Evolutionary conservation across 2,888 invertebrate genomes (phyloP).

Genomic region (Phalangium opilio): DNA sequence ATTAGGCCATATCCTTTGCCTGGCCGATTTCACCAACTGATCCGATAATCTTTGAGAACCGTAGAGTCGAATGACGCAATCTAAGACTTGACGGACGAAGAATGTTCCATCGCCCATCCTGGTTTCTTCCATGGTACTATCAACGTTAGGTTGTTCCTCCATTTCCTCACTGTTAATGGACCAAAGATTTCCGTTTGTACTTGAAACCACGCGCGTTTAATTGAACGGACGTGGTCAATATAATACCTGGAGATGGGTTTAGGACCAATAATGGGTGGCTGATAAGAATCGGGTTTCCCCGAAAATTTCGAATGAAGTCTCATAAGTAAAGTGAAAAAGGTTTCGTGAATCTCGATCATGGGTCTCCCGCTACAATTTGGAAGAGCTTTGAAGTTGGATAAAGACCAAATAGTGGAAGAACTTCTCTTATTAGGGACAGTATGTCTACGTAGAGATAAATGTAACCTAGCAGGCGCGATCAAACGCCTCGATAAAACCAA

Average conservation of each 20-base stretch:
- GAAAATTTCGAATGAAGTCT: conserved; percentile 80
- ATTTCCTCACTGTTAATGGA: no score
- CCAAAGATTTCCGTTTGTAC: no score
- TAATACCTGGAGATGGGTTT: conserved; percentile 7
- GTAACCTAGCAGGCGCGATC: no score
- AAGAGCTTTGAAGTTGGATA: not conserved
- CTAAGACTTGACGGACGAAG: conserved; percentile 65
- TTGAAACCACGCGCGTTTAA: no score
- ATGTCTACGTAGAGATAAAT: no score
- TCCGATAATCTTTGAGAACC: conserved; percentile 5
- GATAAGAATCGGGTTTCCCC: conserved; percentile 61
- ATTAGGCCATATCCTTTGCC: conserved; percentile 57
- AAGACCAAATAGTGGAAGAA: no score
- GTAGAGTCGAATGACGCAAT: conserved; percentile 33
- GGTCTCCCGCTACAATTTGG: conserved; percentile 7
- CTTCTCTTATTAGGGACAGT: no score
- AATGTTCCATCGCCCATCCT: conserved; percentile 70
- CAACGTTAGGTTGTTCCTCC: not conserved
- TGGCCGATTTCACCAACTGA: conserved; percentile 46
- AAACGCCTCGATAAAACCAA: no score
- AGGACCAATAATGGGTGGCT: conserved; percentile 25
- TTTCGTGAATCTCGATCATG: conserved; percentile 34
- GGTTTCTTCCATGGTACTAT: conserved; percentile 11
- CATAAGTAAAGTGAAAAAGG: conserved; percentile 71
- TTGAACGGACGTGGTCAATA: no score